Base-by-base conservation (phyloP, 2,113 vertebrate genomes). In the Polypterus senegalus region DNA sequence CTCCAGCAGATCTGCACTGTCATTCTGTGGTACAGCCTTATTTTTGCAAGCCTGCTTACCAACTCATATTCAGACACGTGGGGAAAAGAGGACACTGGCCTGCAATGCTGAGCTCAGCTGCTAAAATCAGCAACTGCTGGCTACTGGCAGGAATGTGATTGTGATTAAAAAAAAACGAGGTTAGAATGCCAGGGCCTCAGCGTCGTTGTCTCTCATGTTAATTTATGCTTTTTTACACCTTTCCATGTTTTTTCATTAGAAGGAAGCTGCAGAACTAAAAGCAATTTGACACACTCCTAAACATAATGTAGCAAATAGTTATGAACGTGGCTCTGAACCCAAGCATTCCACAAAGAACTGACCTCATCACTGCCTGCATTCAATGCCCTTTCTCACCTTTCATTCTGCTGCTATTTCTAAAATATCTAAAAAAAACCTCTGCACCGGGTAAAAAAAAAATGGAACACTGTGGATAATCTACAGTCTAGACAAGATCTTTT, bases 1-100 rank as follows among this genome's bases (percentile, higher is more conserved):
- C 74, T 80, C 81, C 71, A 66, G 73, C 75, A 73, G 73, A 74
- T 74, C 71, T 69, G 71, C 75, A 79, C 72, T 72, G 79, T 79
- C 81, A 84, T 68, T 63, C 49, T 47, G 47, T 7, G 48, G n/a
- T 43, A 53, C 7, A 44, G 27, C 9, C 61, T 56, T 48, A 57
- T 63, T 45, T 48, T 11, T 70, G 68, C 58, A 51, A 60, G 46
- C 64, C 63, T 60, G 63, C 59, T 70, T 62, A 58, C 63, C 63
- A 49, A 63, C 57, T 51, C 54, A 58, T 7, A 11, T 1, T 44
- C 58, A 63, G 64, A 63, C 66, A 66, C 60, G 47, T 59, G 48
- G n/a, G 65, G 46, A 47, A 54, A 9, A 54, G 44, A 46, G 49
- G 6, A 51, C 49, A 51, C 49, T 9, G 49, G 49, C 6, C 49